Base-by-base conservation (phyloP, 2,888 invertebrate genomes). In the Callyntrura sp. region DNA sequence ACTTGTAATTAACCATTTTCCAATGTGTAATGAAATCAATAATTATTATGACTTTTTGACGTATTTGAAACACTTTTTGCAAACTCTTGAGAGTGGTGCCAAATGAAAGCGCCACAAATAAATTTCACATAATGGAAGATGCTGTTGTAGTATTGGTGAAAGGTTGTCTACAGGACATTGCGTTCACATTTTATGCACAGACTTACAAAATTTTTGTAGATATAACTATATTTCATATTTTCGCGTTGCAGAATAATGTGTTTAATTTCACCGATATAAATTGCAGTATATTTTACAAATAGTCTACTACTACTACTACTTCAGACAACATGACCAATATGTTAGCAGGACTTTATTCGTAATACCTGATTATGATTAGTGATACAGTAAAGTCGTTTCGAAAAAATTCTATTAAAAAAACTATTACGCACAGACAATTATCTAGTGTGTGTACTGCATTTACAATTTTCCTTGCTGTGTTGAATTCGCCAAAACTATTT, bases 291-390 rank as follows among this genome's bases (percentile, higher is more conserved):
- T 20, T 25, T 76, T 8, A 51, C 76, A 76, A 76, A 17, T 12
- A 25, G 25, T 28, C 78, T n/a, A n/a, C n/a, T n/a, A n/a, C n/a
- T n/a, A n/a, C n/a, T n/a, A n/a, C n/a, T n/a, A 55, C 78, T 28
- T 57, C 55, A 55, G 51, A 78, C 78, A 81, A 81, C 14, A 70
- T 87, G 81, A 81, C 79, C 87, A 87, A 79, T 70, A 62, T 35
- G 14, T 87, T 70, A 68, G 65, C 55, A 70, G 81, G 81, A 81
- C 70, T 70, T 88, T 48, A 65, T 81, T 87, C 81, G 87, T 87
- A 81, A 87, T 81, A 88, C 88, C 88, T 88, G 88, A 88, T 88
- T n/a, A 51, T 35, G 35, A 35, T 35, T 88, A 88, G 88, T 88
- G 82, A 88, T 88, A 88, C 25, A n/a, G 55, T 65, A 51, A 20